Evolutionary conservation across 2,113 vertebrate genomes (phyloP), one percentile per base, ranked within the genome.

Genomic region (Catharus minimus): DNA sequence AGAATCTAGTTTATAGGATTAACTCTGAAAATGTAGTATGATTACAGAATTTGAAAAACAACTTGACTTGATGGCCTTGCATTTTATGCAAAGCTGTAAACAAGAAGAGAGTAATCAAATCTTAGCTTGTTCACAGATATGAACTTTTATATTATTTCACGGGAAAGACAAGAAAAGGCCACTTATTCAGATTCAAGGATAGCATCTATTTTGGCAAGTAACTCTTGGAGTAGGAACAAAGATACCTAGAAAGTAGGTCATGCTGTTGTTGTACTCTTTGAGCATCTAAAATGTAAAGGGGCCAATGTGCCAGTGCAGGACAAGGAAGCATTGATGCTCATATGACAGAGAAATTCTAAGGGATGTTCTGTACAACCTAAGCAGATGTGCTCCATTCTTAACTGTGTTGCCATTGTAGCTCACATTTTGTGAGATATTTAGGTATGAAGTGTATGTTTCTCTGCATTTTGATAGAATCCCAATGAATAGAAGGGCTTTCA

Each of bases 1-100:
- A 55, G 24, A 69, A 66, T 84, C 67, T 76, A 50, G 74, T 88
- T 95, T 92, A 55, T 69, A 58, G 78, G 58, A 76, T 84, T 89
- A 76, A 66, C 44, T 92, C 74, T 92, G 38, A 52, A 90, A 87
- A 43, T 90, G 81, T 36, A 87, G 71, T 47, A 8, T 77, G 52
- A 50, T 79, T 79, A 72, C 46, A 65, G 62, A 62, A 65, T 65
- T 75, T 79, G 77, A 52, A 92, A 88, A 94, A 82, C 30, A 9
- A 64, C 69, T 91, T 78, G 61, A 92, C 57, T 84, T 58, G 27
- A 82, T 66, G 55, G 43, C 46, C 61, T 90, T 88, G 60, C 23
- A 22, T 75, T 92, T 92, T 82, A 72, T 84, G 23, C 38, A 62
- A 47, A 75, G 21, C 46, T 79, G 43, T 94, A 86, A 92, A 87